A percentile compares a stretch with the other conserved stretches of the same genome.
Evolutionary conservation across 2,797 vertebrate genomes (phyloP).

Genomic region (Vultur gryphus): DNA sequence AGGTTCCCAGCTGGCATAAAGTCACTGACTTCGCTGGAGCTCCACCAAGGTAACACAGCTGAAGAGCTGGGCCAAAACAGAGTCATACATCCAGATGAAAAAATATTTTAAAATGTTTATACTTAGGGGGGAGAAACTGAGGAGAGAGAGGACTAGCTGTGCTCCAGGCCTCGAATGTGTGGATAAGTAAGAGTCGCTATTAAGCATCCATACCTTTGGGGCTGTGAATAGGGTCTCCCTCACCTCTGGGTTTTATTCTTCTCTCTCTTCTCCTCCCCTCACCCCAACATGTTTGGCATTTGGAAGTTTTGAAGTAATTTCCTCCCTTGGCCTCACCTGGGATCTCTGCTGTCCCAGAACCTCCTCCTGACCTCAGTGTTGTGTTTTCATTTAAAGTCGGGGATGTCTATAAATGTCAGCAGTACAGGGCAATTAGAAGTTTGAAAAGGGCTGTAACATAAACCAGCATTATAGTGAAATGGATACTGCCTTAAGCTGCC

Average conservation of each 20-base stretch:
- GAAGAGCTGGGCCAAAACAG: slow-evolving; percentile 27
- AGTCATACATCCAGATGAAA: slow-evolving; percentile 47
- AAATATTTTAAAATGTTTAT: slow-evolving; percentile 48
- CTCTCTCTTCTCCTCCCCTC: background rate
- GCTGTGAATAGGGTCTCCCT: slow-evolving; percentile 53
- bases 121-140: slow-evolving; percentile 1
- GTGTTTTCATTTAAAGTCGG: slow-evolving; percentile 82
- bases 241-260: slow-evolving; percentile 43
- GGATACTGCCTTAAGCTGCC: slow-evolving; percentile 80
- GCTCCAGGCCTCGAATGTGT: slow-evolving; percentile 21
- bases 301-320: slow-evolving; percentile 77
- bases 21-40: background rate
- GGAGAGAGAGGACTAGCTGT: background rate
- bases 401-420: slow-evolving; percentile 84
- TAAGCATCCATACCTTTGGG: slow-evolving; percentile 53
- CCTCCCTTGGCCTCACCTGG: slow-evolving; percentile 78
- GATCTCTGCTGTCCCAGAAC: slow-evolving; percentile 77
- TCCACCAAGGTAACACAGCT: background rate
- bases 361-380: slow-evolving; percentile 80
- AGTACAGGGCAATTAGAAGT: slow-evolving; percentile 82
- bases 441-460: slow-evolving; percentile 84
- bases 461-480: slow-evolving; percentile 84
- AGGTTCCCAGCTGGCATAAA: background rate
- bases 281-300: slow-evolving; percentile 68
- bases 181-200: slow-evolving; percentile 21